These are phyloP conservation scores for Silurus asotus DNA, from an alignment of 2,113 vertebrate species.

Conservation along the genomic window DNA sequence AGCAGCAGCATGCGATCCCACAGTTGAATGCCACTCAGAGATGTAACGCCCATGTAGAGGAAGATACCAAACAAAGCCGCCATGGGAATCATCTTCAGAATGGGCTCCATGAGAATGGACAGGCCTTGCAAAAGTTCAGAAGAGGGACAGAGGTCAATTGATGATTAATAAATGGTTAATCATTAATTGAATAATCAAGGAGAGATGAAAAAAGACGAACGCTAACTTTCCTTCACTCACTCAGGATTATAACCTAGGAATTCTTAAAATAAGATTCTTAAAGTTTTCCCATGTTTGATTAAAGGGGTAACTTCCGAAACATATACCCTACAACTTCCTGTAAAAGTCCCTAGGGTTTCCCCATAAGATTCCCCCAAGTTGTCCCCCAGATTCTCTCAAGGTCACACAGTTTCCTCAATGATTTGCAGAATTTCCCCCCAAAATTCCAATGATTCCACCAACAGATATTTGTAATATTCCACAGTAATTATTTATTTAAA, in stretches of 20 bases:
- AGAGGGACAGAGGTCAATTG: not conserved
- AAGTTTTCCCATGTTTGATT: not conserved
- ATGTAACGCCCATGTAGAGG: constrained; percentile 97
- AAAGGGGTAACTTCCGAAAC: not conserved
- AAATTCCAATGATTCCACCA: not conserved
- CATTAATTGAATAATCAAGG: not conserved
- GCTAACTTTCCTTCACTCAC: not conserved
- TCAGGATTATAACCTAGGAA: not conserved
- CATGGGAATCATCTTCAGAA: constrained; percentile 88
- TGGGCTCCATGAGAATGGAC: constrained; percentile 92
- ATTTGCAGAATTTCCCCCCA: not conserved
- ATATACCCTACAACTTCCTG: not conserved
- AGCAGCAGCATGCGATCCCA: constrained; percentile 90
- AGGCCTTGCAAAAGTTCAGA: constrained; percentile 73
- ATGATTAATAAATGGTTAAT: not conserved
- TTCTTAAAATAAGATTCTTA: not conserved
- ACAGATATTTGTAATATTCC: not conserved
- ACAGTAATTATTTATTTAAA: not conserved
- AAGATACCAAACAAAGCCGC: constrained; percentile 95
- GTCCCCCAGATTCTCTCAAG: too few relatives aligned
- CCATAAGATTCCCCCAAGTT: not conserved
- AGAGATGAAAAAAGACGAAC: not conserved
- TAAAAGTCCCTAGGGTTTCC: too few relatives aligned
- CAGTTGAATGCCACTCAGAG: constrained; percentile 92
- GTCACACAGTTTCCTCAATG: not conserved